Percentiles rank a stretch among this genome's conserved stretches.
Conservation (phyloP, 1,140 invertebrate genomes). For the Nomia melanderi region DNA sequence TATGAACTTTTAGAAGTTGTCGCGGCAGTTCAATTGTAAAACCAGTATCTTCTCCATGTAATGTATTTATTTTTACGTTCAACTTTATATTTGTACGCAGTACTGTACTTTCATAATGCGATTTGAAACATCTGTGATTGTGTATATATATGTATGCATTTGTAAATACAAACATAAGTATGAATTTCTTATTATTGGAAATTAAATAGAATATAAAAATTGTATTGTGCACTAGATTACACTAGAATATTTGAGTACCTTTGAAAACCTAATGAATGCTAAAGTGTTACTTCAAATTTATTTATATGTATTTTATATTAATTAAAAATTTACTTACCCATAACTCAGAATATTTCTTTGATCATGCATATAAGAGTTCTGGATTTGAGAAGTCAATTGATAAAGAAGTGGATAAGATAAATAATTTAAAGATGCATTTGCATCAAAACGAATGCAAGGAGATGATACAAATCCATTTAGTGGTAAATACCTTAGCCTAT, state of each 20-base stretch:
- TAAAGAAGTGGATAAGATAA: conserved; percentile 70
- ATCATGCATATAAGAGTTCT: conserved; percentile 19
- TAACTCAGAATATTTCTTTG: conserved; percentile 48
- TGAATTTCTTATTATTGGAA: not conserved
- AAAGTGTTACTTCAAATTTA: conserved; percentile 5
- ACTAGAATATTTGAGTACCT: conserved; percentile 18
- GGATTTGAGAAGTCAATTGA: conserved; percentile 64
- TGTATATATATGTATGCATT: conserved; percentile 32
- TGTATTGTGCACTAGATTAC: conserved; percentile 36
- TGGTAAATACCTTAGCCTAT: conserved; percentile 72
- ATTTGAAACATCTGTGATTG: conserved; percentile 64
- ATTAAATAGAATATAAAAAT: conserved; percentile 26
- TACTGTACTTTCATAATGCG: conserved; percentile 29
- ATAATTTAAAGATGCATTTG: conserved; percentile 71
- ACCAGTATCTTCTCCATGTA: conserved; percentile 36
- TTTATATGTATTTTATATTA: not conserved
- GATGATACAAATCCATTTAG: conserved; percentile 73
- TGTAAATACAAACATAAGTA: conserved; percentile 12
- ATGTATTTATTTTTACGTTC: conserved; percentile 47
- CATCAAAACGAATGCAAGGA: conserved; percentile 69
- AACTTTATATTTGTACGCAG: conserved; percentile 62
- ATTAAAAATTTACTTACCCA: conserved; percentile 50
- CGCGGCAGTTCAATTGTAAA: conserved; percentile 70
- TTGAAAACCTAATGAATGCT: not conserved
- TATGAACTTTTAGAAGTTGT: conserved; percentile 69